Conservation (phyloP, 2,888 invertebrate species). For the Thereva nobilitata region DNA sequence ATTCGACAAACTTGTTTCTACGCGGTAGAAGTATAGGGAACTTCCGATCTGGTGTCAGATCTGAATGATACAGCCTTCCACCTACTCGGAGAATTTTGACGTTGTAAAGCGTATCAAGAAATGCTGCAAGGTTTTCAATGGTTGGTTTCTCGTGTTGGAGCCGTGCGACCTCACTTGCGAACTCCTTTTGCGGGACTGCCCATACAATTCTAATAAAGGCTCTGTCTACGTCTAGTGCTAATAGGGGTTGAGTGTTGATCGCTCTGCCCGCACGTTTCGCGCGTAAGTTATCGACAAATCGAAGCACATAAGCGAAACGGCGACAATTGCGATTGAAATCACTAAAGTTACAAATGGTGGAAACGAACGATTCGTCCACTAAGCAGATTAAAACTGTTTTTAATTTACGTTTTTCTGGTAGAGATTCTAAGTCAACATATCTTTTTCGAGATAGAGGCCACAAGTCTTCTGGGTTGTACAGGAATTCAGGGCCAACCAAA, state of each 20-base stretch:
- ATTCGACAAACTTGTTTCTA: conserved; percentile 15
- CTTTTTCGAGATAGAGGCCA: neutral
- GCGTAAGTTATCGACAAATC: neutral
- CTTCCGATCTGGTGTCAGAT: conserved; percentile 38
- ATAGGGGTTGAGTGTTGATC: too few species aligned
- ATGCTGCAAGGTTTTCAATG: conserved; percentile 23
- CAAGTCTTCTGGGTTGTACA: neutral
- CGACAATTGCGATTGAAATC: neutral
- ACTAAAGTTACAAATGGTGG: neutral
- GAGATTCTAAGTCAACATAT: neutral
- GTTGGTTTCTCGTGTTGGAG: conserved; percentile 1
- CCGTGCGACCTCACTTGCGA: neutral
- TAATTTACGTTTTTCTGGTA: neutral
- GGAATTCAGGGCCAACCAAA: neutral
- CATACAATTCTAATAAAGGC: neutral
- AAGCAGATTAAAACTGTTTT: neutral
- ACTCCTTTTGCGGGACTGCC: neutral
- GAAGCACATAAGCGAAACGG: neutral
- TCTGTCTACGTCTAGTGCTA: neutral
- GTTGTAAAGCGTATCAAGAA: conserved; percentile 4
- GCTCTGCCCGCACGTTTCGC: too few species aligned
- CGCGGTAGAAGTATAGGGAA: conserved; percentile 45
- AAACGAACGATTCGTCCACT: neutral
- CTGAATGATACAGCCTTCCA: conserved; percentile 42
- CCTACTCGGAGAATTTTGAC: conserved; percentile 15